These are phyloP conservation scores for Ceyx cyanopectus DNA, from an alignment of 2,113 vertebrate genomes.

Conservation along the genomic window DNA sequence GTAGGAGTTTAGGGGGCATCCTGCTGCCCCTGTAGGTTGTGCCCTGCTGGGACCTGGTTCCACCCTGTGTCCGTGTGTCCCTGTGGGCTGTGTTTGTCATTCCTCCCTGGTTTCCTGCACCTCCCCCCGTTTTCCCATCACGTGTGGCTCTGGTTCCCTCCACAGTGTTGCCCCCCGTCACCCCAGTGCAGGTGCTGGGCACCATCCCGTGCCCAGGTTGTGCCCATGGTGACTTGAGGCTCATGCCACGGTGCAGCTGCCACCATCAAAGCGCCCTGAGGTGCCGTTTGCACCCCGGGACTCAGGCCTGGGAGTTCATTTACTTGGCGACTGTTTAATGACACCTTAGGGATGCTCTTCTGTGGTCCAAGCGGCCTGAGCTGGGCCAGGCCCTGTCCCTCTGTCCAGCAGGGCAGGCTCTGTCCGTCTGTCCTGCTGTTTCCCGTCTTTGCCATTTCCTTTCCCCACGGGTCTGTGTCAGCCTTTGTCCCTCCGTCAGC, in stretches of 20 bases:
- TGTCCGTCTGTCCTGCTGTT: background rate
- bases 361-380: rapidly evolving
- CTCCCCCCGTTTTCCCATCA: background rate
- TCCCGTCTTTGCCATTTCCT: slow-evolving; percentile 9
- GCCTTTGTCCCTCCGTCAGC: background rate
- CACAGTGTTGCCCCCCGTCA: rapidly evolving
- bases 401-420: background rate
- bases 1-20: rapidly evolving
- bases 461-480: background rate
- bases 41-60: background rate
- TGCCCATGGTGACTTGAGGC: background rate
- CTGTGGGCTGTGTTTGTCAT: rapidly evolving
- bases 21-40: background rate
- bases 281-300: background rate
- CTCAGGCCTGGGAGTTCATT: background rate
- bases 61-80: background rate
- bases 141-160: rapidly evolving
- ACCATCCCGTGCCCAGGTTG: background rate
- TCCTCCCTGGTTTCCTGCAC: background rate
- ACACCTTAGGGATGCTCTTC: background rate
- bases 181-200: rapidly evolving
- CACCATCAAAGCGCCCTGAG: background rate
- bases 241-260: rapidly evolving
- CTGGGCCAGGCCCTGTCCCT: background rate
- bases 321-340: background rate